Conservation (phyloP, 2,113 vertebrate species). For the Psittacula cyanocephala region DNA sequence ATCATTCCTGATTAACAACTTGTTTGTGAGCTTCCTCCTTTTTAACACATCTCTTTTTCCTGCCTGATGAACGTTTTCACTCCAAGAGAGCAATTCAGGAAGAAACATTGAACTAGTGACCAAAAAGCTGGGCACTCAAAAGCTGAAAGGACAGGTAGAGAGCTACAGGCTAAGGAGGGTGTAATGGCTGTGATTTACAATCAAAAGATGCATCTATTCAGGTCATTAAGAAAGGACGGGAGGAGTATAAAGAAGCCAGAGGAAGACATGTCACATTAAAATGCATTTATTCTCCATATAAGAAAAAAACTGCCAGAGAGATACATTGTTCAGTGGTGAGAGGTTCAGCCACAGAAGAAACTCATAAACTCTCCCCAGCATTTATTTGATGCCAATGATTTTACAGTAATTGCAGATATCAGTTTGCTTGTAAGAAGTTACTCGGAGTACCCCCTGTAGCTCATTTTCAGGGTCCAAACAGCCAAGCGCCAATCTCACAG, state of each 20-base stretch:
- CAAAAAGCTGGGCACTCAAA: neutral
- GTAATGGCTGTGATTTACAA: neutral
- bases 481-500: neutral
- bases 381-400: neutral
- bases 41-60: constrained; percentile 2
- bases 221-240: neutral
- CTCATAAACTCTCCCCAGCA: neutral
- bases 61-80: constrained; percentile 30
- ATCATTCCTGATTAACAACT: constrained; percentile 21
- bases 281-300: neutral
- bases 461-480: neutral
- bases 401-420: neutral
- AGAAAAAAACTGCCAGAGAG: neutral
- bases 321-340: neutral
- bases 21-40: neutral
- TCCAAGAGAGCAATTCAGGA: neutral
- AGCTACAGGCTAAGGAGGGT: neutral
- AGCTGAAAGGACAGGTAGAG: neutral
- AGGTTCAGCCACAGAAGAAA: neutral
- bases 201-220: neutral
- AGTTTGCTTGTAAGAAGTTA: neutral
- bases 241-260: neutral
- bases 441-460: neutral
- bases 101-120: neutral
- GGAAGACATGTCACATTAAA: neutral